Percentiles rank a stretch among this genome's conserved stretches.
These are phyloP conservation scores for Melipona beecheii DNA, from an alignment of 2,888 invertebrate species.

Conservation along the genomic window DNA sequence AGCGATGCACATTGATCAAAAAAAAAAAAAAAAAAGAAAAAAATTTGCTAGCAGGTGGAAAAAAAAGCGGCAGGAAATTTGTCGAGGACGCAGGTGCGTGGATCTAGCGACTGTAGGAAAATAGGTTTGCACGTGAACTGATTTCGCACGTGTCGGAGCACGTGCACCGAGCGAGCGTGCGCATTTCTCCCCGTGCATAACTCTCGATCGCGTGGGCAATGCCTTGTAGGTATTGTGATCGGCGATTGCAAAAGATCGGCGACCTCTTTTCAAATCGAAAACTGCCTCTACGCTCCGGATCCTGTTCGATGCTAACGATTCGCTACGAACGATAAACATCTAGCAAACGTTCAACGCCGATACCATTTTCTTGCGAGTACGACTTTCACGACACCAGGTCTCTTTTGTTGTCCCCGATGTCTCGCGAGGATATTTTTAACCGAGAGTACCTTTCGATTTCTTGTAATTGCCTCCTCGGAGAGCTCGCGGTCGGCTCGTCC, in stretches of 20 bases:
- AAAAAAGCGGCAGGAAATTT: no score
- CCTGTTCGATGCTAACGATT: conserved; percentile 53
- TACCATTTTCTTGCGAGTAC: background rate
- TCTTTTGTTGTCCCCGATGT: background rate
- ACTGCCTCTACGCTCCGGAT: conserved; percentile 44
- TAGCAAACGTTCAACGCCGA: background rate
- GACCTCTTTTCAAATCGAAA: conserved; percentile 62
- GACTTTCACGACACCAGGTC: conserved; percentile 4
- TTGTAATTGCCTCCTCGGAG: background rate
- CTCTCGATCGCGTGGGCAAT: conserved; percentile 67
- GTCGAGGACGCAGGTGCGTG: conserved; percentile 64
- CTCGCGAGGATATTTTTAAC: conserved; percentile 10
- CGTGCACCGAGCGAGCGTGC: conserved; percentile 54
- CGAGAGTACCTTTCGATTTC: conserved; percentile 5
- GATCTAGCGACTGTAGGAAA: conserved; percentile 41
- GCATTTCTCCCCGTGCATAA: conserved; percentile 59
- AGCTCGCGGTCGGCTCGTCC: background rate
- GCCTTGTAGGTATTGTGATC: conserved; percentile 65
- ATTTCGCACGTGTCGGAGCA: conserved; percentile 65
- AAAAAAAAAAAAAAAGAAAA: no score
- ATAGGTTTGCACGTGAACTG: conserved; percentile 66
- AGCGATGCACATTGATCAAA: no score
- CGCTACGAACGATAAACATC: conserved; percentile 34
- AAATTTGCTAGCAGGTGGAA: no score
- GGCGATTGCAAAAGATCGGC: conserved; percentile 64